phyloP scores from a whole-genome alignment of 2,888 invertebrate species.

The Epiblema foenella region DNA sequence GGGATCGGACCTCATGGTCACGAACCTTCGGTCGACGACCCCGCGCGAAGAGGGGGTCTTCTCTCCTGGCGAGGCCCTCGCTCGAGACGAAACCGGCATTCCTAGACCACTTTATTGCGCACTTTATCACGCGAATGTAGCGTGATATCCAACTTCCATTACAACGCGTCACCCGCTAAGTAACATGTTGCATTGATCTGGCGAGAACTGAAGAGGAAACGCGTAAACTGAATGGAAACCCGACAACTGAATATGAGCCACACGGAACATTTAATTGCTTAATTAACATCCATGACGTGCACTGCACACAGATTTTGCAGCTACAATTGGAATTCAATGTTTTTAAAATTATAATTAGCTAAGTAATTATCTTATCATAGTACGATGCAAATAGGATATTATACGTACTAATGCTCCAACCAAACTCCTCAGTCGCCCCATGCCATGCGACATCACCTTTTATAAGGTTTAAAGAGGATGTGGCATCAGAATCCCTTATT shows the following conservation, averaged over 20 bases:
- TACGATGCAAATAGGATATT: background rate
- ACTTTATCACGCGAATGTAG: slow-evolving; percentile 57
- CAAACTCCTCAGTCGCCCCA: too few species aligned
- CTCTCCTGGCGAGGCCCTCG: slow-evolving; percentile 39
- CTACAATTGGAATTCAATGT: background rate
- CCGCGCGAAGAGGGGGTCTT: slow-evolving; percentile 49
- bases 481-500: background rate
- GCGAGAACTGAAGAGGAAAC: slow-evolving; percentile 5
- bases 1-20: slow-evolving; percentile 63
- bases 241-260: slow-evolving; percentile 7
- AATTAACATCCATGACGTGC: slow-evolving; percentile 15
- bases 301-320: slow-evolving; percentile 5
- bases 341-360: background rate
- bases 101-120: slow-evolving; percentile 59
- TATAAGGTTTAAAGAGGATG: background rate
- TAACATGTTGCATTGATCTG: slow-evolving; percentile 25
- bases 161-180: slow-evolving; percentile 45
- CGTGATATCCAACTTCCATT: slow-evolving; percentile 50
- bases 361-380: slow-evolving; percentile 14
- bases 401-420: background rate
- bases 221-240: slow-evolving; percentile 12
- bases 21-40: slow-evolving; percentile 62
- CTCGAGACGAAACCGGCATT: slow-evolving; percentile 52
- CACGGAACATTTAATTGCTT: slow-evolving; percentile 14
- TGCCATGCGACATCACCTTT: too few species aligned